These are phyloP conservation scores for Drosophila paulistorum DNA, from an alignment of 1,140 invertebrate species.

Conservation along the genomic window DNA sequence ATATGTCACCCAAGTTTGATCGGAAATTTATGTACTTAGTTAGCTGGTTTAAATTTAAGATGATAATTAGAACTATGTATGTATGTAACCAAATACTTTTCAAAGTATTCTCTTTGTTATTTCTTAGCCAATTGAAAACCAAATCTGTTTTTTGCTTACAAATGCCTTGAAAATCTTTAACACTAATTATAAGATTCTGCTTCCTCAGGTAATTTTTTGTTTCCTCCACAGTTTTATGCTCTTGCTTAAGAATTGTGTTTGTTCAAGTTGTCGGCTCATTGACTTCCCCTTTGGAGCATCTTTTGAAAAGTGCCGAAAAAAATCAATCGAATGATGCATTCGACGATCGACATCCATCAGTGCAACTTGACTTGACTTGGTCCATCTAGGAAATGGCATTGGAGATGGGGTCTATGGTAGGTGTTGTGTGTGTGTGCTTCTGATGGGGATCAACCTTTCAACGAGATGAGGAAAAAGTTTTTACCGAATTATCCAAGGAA, in stretches of 20 bases:
- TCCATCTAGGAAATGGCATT: conserved; percentile 21
- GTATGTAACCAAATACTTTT: too few relatives aligned
- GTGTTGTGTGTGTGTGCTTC: conserved; percentile 26
- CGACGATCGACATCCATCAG: conserved; percentile 73
- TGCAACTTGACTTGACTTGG: conserved; percentile 40
- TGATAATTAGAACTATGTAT: too few relatives aligned
- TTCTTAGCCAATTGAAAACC: too few relatives aligned
- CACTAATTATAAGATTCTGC: neutral
- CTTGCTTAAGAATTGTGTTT: conserved; percentile 33
- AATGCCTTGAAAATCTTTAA: neutral
- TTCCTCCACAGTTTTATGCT: neutral
- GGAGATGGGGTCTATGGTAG: neutral
- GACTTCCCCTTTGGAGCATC: conserved; percentile 28
- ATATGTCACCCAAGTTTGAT: too few relatives aligned
- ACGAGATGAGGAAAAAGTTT: conserved; percentile 58
- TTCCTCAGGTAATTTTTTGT: neutral
- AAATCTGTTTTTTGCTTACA: neutral
- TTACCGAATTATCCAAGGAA: conserved; percentile 65
- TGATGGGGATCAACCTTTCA: conserved; percentile 64
- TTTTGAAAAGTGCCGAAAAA: conserved; percentile 69
- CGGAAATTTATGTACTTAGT: too few relatives aligned
- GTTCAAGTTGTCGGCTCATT: conserved; percentile 45
- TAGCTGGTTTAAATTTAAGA: too few relatives aligned
- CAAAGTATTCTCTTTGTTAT: too few relatives aligned
- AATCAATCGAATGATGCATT: conserved; percentile 52